Percentiles rank a stretch among this genome's conserved stretches.
phyloP scores from a whole-genome alignment of 2,888 invertebrate species.

The Pyrocoelia pectoralis region DNA sequence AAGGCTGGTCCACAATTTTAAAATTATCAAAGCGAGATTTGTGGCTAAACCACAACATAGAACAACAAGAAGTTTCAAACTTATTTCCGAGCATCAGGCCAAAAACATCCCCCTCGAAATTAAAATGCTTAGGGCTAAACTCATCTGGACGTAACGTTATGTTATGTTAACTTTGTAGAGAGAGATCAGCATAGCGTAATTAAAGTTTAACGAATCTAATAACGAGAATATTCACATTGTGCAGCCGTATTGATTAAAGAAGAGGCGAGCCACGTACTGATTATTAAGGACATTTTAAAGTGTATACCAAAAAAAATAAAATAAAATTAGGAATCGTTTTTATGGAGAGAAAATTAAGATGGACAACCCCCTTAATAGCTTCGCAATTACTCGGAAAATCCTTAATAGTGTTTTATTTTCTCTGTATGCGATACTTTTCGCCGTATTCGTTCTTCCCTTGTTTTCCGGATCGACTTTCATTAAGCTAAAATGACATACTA shows the following conservation, averaged over 20 bases:
- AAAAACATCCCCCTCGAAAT: slow-evolving; percentile 33
- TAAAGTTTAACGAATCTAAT: slow-evolving; percentile 40
- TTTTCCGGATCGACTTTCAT: slow-evolving; percentile 34
- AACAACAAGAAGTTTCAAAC: slow-evolving; percentile 29
- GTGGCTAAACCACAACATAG: slow-evolving; percentile 29
- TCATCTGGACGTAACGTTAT: slow-evolving; percentile 34
- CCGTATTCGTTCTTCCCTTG: slow-evolving; percentile 8
- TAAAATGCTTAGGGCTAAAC: slow-evolving; percentile 36
- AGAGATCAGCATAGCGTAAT: slow-evolving; percentile 36
- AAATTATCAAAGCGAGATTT: slow-evolving; percentile 36
- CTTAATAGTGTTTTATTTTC: slow-evolving; percentile 23
- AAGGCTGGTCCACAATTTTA: slow-evolving; percentile 21
- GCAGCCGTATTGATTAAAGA: slow-evolving; percentile 31
- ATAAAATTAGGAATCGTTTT: slow-evolving; percentile 29
- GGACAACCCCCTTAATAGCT: slow-evolving; percentile 34
- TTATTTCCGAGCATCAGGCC: slow-evolving; percentile 30
- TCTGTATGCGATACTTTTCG: slow-evolving; percentile 18
- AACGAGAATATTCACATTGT: slow-evolving; percentile 28
- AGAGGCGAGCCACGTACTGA: slow-evolving; percentile 11
- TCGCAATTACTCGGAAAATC: slow-evolving; percentile 35
- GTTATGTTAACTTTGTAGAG: slow-evolving; percentile 35
- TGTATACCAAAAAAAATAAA: slow-evolving; percentile 26
- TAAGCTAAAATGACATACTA: slow-evolving; percentile 37
- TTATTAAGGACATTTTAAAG: slow-evolving; percentile 23
- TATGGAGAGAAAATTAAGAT: slow-evolving; percentile 32